Evolutionary conservation across 2,888 invertebrate genomes (phyloP).

Genomic region (Nebria salina): DNA sequence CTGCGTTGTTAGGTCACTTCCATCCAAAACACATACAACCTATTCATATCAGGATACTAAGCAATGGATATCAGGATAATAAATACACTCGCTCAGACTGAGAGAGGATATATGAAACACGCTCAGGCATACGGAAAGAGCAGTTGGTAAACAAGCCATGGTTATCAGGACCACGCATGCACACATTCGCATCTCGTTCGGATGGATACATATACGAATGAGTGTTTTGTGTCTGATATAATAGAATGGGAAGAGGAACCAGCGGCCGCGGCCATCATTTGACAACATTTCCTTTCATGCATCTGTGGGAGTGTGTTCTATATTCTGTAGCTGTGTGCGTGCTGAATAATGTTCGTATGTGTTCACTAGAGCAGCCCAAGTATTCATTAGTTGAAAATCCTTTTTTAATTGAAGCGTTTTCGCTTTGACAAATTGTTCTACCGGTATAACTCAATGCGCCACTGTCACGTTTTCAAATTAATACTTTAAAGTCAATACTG

Average conservation of each 20-base stretch:
- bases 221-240: conserved; percentile 1
- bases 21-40: conserved; percentile 13
- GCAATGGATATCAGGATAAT: neutral
- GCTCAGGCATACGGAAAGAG: neutral
- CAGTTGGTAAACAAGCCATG: neutral
- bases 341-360: conserved; percentile 12
- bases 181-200: neutral
- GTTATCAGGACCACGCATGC: neutral
- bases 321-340: neutral
- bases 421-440: conserved; percentile 43
- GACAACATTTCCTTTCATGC: conserved; percentile 30
- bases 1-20: conserved; percentile 13
- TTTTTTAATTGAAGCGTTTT: conserved; percentile 46
- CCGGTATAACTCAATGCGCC: conserved; percentile 9
- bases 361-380: conserved; percentile 27
- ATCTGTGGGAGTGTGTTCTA: conserved; percentile 23
- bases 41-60: neutral
- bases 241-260: neutral
- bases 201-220: neutral
- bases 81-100: neutral
- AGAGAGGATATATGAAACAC: neutral
- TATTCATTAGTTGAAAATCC: conserved; percentile 46
- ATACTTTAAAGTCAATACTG: too few relatives aligned
- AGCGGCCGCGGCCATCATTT: neutral
- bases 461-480: neutral